Base-by-base conservation (phyloP, 2,888 invertebrate genomes). In the Nebria salina region DNA sequence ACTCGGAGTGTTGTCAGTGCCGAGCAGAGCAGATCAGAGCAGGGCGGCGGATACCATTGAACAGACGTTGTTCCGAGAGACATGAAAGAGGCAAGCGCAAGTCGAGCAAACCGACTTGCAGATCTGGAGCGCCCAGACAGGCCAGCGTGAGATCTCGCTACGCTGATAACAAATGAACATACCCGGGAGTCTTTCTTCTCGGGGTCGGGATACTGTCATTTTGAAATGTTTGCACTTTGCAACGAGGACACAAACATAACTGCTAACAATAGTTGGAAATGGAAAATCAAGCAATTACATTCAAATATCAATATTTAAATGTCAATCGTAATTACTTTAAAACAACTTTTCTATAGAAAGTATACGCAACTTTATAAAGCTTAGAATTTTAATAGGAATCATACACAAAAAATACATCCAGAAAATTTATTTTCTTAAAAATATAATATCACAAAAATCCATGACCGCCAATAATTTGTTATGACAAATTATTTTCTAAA, bases 91-190 rank as follows among this genome's bases (percentile, higher is more conserved):
- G 76, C 34, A 11, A 76, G 25, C 65, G 64, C 76, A 76, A 15
- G 66, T 13, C 54, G 26, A 64, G 26, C 54, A 15, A 64, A 43
- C 25, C 66, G 41, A 26, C 54, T 25, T 15, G 15, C 43, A 65
- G 66, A 76, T 76, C 66, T 65, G 64, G 26, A 25, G 66, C 65
- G 66, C 64, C 26, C 13, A 15, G 26, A 64, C 26, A 26, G 65
- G 25, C 15, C 70, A 34, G 13, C 25, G 70, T n/a, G 25, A 34
- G 74, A 25, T 25, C 25, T 70, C 15, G 65, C 76, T 54, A 25
- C 34, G 70, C 13, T 72, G 42, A 82, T 76, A 70, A 70, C 70
- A 70, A 70, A 70, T 70, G 70, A n/a, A 70, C 70, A 70, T 70
- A 26, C 70, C 20, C 9, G 15, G 54, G 54, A 8, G 5, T 25